Evolutionary conservation across 2,888 invertebrate species (phyloP).

Genomic region (Drosophila mercatorum): DNA sequence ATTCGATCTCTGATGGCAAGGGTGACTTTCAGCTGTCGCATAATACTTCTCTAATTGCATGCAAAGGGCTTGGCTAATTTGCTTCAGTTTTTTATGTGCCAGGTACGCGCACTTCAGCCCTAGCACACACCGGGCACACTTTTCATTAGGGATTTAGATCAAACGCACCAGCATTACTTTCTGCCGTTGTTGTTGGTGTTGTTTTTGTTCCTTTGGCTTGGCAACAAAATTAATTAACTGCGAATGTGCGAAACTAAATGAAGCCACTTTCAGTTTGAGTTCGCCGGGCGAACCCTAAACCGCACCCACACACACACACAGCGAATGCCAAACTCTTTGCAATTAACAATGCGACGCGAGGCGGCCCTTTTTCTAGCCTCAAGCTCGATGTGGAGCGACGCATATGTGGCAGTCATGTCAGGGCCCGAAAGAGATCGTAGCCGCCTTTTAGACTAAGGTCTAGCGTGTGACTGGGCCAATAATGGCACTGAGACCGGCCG

Average conservation of each 20-base stretch:
- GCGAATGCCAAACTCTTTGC: slow-evolving; percentile 44
- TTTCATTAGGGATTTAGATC: slow-evolving; percentile 3
- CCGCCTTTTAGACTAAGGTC: slow-evolving; percentile 46
- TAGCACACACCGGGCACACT: slow-evolving; percentile 1
- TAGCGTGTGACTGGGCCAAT: slow-evolving; percentile 42
- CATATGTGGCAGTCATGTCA: slow-evolving; percentile 57
- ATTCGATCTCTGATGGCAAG: background rate
- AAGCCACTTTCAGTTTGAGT: slow-evolving; percentile 57
- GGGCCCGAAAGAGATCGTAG: slow-evolving; percentile 40
- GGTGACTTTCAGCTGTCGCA: background rate
- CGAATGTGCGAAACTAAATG: slow-evolving; percentile 67
- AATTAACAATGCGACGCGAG: slow-evolving; percentile 64
- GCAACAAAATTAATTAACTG: slow-evolving; percentile 69
- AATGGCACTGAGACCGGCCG: slow-evolving; percentile 27
- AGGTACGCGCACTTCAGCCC: background rate
- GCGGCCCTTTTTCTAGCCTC: slow-evolving; percentile 36
- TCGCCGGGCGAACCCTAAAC: slow-evolving; percentile 13
- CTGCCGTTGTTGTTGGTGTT: background rate
- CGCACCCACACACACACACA: slow-evolving; percentile 37
- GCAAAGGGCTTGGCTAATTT: slow-evolving; percentile 1
- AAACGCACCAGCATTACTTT: background rate
- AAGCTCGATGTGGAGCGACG: slow-evolving; percentile 17
- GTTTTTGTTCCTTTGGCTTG: slow-evolving; percentile 1
- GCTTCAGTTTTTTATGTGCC: background rate
- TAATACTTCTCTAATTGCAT: background rate